phyloP scores from a whole-genome alignment of 2,888 invertebrate species.

The Noctua janthina region DNA sequence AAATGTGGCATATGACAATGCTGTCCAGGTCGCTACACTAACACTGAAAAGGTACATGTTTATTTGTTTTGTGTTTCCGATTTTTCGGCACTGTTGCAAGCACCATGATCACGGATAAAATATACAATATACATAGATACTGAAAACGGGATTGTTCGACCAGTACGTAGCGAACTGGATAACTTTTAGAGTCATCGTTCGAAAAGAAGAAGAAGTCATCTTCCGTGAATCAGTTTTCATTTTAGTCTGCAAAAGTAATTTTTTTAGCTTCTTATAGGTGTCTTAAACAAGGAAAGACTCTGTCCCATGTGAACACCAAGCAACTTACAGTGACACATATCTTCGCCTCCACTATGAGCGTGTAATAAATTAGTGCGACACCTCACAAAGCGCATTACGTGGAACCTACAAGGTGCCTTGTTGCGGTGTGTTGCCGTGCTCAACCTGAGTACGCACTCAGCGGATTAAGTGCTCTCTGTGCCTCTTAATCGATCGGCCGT shows the following conservation, averaged over 20 bases:
- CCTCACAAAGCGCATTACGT: slow-evolving; percentile 41
- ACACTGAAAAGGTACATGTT: no score
- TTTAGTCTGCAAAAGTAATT: background rate
- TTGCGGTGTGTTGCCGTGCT: slow-evolving; percentile 65
- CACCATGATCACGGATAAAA: no score
- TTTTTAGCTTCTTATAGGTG: background rate
- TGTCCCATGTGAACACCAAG: background rate
- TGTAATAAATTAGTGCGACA: slow-evolving; percentile 40
- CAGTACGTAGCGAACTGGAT: no score
- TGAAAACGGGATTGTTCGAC: no score
- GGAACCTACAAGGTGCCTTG: slow-evolving; percentile 31
- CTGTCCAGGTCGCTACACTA: no score
- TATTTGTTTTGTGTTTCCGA: no score
- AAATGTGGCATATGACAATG: background rate
- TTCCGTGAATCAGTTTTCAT: background rate
- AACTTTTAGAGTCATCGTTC: background rate
- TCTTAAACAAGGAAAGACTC: background rate
- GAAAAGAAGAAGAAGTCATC: background rate
- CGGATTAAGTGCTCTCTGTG: slow-evolving; percentile 70
- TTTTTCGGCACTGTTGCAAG: no score
- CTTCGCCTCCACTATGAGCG: background rate
- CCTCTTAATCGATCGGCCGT: slow-evolving; percentile 66
- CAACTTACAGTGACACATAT: background rate
- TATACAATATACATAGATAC: no score
- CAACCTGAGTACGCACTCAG: slow-evolving; percentile 71